These are phyloP conservation scores for Yponomeuta sedellus DNA, from an alignment of 2,888 invertebrate genomes.

Conservation along the genomic window DNA sequence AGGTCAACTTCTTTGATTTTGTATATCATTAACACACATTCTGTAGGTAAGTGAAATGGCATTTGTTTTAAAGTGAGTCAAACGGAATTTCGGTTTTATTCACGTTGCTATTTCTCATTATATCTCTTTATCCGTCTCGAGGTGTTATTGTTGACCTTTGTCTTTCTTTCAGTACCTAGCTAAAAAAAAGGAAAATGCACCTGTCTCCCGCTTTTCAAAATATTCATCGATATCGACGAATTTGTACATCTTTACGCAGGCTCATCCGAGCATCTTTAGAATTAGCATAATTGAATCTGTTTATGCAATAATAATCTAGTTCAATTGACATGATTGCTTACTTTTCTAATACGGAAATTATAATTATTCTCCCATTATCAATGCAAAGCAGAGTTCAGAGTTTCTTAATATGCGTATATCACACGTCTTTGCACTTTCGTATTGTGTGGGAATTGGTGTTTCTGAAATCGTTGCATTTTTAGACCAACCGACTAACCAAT, in stretches of 20 bases:
- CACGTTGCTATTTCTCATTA: too few species aligned
- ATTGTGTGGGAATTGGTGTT: background rate
- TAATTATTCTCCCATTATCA: background rate
- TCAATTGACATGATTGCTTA: constrained; percentile 20
- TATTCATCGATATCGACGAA: background rate
- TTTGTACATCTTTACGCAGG: background rate
- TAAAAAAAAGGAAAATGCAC: too few species aligned
- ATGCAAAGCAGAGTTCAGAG: constrained; percentile 3
- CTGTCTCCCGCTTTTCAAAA: background rate
- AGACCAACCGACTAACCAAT: background rate
- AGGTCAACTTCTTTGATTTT: too few species aligned
- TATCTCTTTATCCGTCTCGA: too few species aligned
- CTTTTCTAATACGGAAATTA: constrained; percentile 1
- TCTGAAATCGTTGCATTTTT: background rate
- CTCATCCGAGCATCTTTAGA: background rate
- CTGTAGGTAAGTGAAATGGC: too few species aligned
- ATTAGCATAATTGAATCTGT: background rate
- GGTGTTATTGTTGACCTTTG: too few species aligned
- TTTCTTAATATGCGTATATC: background rate
- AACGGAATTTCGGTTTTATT: too few species aligned
- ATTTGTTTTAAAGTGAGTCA: too few species aligned
- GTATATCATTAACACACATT: too few species aligned
- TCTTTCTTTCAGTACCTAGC: too few species aligned
- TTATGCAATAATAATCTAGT: constrained; percentile 17
- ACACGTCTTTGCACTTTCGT: background rate